Base-by-base conservation (phyloP, 2,888 invertebrate species). In the Oxystoma pomonae region DNA sequence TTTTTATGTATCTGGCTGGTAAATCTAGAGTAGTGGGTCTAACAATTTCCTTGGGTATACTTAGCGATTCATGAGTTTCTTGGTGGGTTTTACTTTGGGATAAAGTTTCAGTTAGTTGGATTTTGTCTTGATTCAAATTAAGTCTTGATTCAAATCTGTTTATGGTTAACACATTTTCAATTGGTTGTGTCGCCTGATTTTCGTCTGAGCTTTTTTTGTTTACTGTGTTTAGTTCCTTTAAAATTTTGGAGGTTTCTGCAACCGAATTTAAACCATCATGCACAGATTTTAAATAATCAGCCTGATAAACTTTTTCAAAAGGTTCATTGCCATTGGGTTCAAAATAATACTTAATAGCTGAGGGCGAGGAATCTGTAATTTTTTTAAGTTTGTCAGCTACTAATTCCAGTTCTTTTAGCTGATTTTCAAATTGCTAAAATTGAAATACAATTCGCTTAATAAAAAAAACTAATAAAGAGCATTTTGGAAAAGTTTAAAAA, bases 331-430 rank as follows among this genome's bases (percentile, higher is more conserved):
- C 3, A 66, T 79, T 79, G 9, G 79, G 77, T 68, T 78, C 74
- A 57, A 78, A 78, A 60, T 77, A 78, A 67, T 76, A 79, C 66
- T 75, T 76, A 49, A 75, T 69, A 16, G 77, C 76, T 2, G 77
- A 72, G 16, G 77, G 76, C 68, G 76, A 69, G 16, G 77, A 66
- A 65, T 78, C 76, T 49, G 72, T 71, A n/a, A 76, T 67, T 18
- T 75, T 71, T 20, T 75, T 71, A 20, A 80, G 69, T 64, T 78
- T 80, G 65, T 79, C 79, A 12, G 76, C 74, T 9, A 77, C 77
- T 68, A 78, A 76, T 69, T 79, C 77, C 1, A 79, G 64, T 5
- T 63, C 60, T 35, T 16, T 12, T 16, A 52, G 52, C 1, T 18
- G 57, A 53, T 61, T 19, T 51, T 50, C 57, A 18, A 61, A 57